Percentiles rank a stretch among this genome's conserved stretches.
Evolutionary conservation across 2,113 vertebrate genomes (phyloP).

Genomic region (Rhineura floridana): DNA sequence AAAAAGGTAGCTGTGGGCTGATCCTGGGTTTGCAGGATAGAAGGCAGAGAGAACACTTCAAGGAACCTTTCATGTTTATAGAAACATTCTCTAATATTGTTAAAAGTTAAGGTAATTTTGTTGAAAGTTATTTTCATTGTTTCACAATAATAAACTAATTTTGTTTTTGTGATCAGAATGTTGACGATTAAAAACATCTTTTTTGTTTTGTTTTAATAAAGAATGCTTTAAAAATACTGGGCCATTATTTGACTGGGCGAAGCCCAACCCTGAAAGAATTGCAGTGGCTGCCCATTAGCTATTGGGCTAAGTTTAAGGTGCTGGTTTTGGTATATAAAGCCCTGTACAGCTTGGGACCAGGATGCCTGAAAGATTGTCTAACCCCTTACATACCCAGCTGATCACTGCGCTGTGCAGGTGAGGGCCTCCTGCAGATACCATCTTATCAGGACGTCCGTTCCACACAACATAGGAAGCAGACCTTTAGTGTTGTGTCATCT

Average conservation of each 20-base stretch:
- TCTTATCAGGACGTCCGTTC: too few relatives aligned
- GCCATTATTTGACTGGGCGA: background rate
- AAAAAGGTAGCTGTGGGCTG: background rate
- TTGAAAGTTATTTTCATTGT: background rate
- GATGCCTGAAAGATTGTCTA: too few relatives aligned
- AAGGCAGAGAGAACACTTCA: background rate
- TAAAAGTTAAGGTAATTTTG: background rate
- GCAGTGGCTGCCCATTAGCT: too few relatives aligned
- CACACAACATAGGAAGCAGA: too few relatives aligned
- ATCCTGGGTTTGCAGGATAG: background rate
- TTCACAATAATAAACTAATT: background rate
- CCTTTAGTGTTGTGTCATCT: too few relatives aligned
- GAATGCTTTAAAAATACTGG: background rate
- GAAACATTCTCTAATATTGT: background rate
- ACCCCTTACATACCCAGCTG: too few relatives aligned
- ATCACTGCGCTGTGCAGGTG: too few relatives aligned
- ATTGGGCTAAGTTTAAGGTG: too few relatives aligned
- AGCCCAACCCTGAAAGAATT: too few relatives aligned
- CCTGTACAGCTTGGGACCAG: too few relatives aligned
- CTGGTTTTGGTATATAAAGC: too few relatives aligned
- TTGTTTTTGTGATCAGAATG: background rate
- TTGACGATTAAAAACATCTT: background rate
- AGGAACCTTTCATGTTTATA: background rate
- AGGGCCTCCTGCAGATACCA: too few relatives aligned
- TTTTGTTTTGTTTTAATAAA: background rate